Base-by-base conservation (phyloP, 92 coral and sea anemone species). In the Palythoa caribaeorum region DNA sequence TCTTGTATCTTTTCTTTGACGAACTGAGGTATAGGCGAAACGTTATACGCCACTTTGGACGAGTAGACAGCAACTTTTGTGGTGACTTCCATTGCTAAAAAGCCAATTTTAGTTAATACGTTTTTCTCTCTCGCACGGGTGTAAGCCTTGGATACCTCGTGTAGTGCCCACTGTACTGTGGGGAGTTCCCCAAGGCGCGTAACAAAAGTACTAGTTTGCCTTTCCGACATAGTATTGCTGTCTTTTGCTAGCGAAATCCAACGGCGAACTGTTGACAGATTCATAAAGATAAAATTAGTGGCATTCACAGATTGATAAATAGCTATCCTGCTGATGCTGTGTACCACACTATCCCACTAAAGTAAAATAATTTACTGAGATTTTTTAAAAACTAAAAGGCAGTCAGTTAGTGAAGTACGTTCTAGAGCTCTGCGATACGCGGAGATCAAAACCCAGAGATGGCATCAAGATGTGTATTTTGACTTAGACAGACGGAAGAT, bases 151-250 rank as follows among this genome's bases (percentile, higher is more conserved):
- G 44, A 66, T 9, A 38, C 86, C 13, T 63, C 86, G 14, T 12
- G 3, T 1, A 81, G 38, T 3, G 76, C 74, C 86, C 86, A 81
- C 37, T 81, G 57, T 2, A 81, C 75, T 16, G 74, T 11, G 8
- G 86, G 76, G 16, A 81, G 75, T 11, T 81, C 86, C 13, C 76
- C 86, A 47, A 81, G 76, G 1, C 86, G 86, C 20, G 59, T 2
- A 1, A 63, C 86, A 15, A 81, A 81, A 5, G 28, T 28, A 28
- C 28, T 28, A 28, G 28, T 50, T 9, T 17, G 85, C 12, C 44
- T 66, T 69, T 40, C 76, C 12, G 63, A 1, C 86, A 81, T 81
- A 2, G 21, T 81, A 47, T 19, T 38, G n/a, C 13, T 39, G 40
- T 40, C 75, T 48, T 15, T 3, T 12, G 19, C 35, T 28, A 54